Evolutionary conservation across 1,140 invertebrate species (phyloP).

Genomic region (Philopotamus ludificatus): DNA sequence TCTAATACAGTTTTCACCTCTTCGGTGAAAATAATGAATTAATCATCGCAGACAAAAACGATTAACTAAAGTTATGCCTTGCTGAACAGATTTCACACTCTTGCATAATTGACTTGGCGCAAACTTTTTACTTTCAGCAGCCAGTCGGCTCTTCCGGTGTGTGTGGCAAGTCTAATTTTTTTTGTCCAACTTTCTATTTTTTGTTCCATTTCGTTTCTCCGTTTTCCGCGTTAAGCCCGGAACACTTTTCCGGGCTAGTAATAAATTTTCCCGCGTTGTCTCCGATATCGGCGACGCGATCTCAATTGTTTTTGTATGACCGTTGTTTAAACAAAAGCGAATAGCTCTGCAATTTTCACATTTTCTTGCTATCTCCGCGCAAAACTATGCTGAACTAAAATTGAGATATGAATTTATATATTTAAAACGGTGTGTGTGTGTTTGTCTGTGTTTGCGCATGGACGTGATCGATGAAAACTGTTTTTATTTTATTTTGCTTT

Average conservation of each 20-base stretch:
- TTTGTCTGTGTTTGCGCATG: background rate
- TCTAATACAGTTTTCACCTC: too few relatives aligned
- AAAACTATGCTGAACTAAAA: background rate
- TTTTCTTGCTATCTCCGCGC: constrained; percentile 10
- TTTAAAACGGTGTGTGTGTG: background rate
- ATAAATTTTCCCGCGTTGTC: constrained; percentile 26
- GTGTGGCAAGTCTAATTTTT: background rate
- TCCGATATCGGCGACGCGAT: constrained; percentile 19
- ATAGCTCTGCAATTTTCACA: constrained; percentile 24
- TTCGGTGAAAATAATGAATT: too few relatives aligned
- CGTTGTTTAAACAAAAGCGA: constrained; percentile 30
- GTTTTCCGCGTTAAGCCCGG: background rate
- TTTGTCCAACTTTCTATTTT: background rate
- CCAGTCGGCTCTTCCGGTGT: too few relatives aligned
- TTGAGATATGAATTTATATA: background rate
- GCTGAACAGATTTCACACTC: too few relatives aligned
- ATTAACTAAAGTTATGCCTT: too few relatives aligned
- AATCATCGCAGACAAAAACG: too few relatives aligned
- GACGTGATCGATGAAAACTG: background rate
- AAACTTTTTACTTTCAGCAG: too few relatives aligned
- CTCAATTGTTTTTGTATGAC: constrained; percentile 28
- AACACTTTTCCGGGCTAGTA: constrained; percentile 7
- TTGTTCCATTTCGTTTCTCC: background rate
- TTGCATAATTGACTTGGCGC: too few relatives aligned
- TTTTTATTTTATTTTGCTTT: background rate